Percentiles rank a stretch among this genome's conserved stretches.
Conservation (phyloP, 1,140 invertebrate species). For the Ruditapes philippinarum region DNA sequence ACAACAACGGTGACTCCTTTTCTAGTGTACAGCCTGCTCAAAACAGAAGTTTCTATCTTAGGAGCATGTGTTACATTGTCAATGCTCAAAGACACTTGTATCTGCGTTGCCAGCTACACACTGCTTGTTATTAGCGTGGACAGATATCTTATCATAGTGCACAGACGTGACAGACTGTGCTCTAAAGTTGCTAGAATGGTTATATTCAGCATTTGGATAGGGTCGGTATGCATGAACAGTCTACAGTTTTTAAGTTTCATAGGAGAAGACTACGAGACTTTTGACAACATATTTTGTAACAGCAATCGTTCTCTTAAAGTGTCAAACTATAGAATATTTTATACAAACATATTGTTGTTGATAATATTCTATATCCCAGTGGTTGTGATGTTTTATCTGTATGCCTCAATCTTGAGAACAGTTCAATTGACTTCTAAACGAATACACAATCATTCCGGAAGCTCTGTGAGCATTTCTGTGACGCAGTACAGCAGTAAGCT, state of each 20-base stretch:
- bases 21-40: neutral
- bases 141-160: conserved; percentile 56
- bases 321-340: neutral
- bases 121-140: conserved; percentile 56
- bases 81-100: conserved; percentile 21
- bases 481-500: conserved; percentile 65
- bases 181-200: conserved; percentile 6
- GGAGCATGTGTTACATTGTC: conserved; percentile 25
- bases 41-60: neutral
- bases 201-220: conserved; percentile 33
- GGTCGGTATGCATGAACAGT: neutral
- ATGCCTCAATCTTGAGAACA: conserved; percentile 50
- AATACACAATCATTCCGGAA: conserved; percentile 53
- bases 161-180: conserved; percentile 30
- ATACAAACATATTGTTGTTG: conserved; percentile 8
- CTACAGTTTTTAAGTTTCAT: conserved; percentile 32
- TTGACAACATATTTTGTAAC: conserved; percentile 23
- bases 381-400: conserved; percentile 47
- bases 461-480: conserved; percentile 48
- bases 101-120: conserved; percentile 43
- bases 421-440: conserved; percentile 44
- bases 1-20: conserved; percentile 27
- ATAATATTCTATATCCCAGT: conserved; percentile 45
- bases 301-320: neutral
- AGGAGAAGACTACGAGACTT: neutral